Conservation (phyloP, 1,140 invertebrate genomes). For the Brachionus manjavacas region DNA sequence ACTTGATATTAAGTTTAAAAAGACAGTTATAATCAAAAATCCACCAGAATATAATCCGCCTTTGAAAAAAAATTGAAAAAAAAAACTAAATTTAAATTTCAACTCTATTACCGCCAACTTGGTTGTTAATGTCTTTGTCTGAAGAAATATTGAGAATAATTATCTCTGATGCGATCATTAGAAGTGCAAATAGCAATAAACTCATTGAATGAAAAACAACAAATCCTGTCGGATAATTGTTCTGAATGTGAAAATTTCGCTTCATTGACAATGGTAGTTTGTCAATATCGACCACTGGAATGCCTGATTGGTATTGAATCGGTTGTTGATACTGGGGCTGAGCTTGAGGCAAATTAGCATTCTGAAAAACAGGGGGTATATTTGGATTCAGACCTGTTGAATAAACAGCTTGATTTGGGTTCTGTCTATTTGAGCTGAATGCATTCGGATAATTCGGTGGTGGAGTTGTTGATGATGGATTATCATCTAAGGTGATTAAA, state of each 20-base stretch:
- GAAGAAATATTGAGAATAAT: not conserved
- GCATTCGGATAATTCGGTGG: not conserved
- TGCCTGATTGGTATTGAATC: not conserved
- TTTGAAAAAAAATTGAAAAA: not conserved
- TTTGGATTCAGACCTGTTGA: not conserved
- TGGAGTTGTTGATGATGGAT: not conserved
- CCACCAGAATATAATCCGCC: constrained; percentile 4
- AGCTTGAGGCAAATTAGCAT: not conserved
- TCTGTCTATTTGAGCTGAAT: not conserved
- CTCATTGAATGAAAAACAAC: constrained; percentile 14
- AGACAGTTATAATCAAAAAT: not conserved
- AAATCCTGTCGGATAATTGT: constrained; percentile 6
- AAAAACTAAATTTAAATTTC: not conserved
- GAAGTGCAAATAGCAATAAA: not conserved
- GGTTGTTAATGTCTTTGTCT: not conserved
- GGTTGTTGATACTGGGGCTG: not conserved
- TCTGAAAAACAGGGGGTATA: not conserved
- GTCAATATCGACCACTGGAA: not conserved
- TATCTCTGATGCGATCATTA: not conserved
- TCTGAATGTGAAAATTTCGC: constrained; percentile 1
- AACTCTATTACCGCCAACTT: not conserved
- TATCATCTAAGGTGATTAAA: not conserved
- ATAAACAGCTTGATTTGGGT: not conserved
- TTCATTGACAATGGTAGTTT: constrained; percentile 14
- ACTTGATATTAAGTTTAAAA: not conserved